Evolutionary conservation across 2,888 invertebrate species (phyloP), one percentile per base, ranked within the genome.

Genomic region (Minunthozetes semirufus): DNA sequence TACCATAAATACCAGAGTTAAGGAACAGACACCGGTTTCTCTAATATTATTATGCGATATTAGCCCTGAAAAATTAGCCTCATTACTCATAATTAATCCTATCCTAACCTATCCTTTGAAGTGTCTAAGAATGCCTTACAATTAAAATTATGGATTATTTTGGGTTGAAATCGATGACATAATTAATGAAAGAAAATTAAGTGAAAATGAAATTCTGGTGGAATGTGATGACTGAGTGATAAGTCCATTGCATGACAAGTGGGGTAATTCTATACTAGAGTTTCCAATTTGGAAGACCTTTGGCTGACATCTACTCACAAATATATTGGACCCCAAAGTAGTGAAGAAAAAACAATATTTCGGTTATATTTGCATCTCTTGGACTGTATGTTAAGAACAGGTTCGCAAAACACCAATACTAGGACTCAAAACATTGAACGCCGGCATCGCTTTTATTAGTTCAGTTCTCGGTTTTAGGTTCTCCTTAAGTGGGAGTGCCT

Each of bases 391-490:
- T 13, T 59, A 19, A 42, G 66, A 66, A 66, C 66, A 66, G 66
- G 66, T 66, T 66, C 66, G 19, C 42, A 42, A 3, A 48, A 66
- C 66, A 22, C 19, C 19, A 66, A 38, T n/a, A n/a, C 66, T 22
- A 19, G 42, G 38, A 42, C 66, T 22, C 42, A 42, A 4, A 33
- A 19, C 22, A 66, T 42, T 42, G 19, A 66, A 33, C 17, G 63
- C 59, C 53, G 66, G 66, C 66, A 66, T 66, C 19, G 66, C 66
- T 66, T 66, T 66, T 66, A 66, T 66, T 66, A 66, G 66, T 66
- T 66, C 33, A 66, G 42, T 42, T 66, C 29, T 42, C 19, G 66
- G 38, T 66, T 66, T 66, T 59, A 42, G 59, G 66, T 38, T 66
- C 42, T 42, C 42, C 66, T 42, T 66, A 66, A 66, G 66, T 66